Percentiles rank a stretch among this genome's conserved stretches.
These are phyloP conservation scores for Sphenodon punctatus DNA, from an alignment of 2,797 vertebrate genomes.

Conservation along the genomic window DNA sequence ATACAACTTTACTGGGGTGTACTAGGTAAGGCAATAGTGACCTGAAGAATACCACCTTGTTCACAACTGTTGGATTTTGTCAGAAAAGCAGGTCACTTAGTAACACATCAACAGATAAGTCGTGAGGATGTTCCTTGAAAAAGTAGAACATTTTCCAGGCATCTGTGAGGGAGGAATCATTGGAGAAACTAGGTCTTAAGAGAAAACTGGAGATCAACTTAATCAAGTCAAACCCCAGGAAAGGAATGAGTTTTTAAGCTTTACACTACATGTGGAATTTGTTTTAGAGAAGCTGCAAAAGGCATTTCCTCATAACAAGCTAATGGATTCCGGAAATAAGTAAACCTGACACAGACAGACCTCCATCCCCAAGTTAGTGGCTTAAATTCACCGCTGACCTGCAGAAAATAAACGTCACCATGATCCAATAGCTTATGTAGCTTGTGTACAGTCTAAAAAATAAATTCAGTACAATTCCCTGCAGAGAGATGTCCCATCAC, in stretches of 20 bases:
- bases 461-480: not conserved
- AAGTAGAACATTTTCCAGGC: too few species aligned
- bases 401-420: not conserved
- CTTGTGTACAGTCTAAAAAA: not conserved
- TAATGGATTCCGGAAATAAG: too few species aligned
- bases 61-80: rapidly evolving
- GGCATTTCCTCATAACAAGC: too few species aligned
- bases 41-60: not conserved
- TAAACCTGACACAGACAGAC: too few species aligned
- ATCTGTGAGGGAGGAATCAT: not conserved
- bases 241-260: too few species aligned
- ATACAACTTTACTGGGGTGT: not conserved
- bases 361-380: too few species aligned
- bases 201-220: not conserved
- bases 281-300: too few species aligned
- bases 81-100: too few species aligned
- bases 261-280: too few species aligned
- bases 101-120: too few species aligned
- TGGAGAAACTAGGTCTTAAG: not conserved
- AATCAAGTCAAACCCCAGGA: not conserved
- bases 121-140: not conserved
- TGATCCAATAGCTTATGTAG: not conserved
- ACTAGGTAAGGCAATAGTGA: not conserved
- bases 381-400: not conserved
- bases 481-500: rapidly evolving